Base-by-base conservation (phyloP, 2,888 invertebrate species). In the Apeira syringaria region DNA sequence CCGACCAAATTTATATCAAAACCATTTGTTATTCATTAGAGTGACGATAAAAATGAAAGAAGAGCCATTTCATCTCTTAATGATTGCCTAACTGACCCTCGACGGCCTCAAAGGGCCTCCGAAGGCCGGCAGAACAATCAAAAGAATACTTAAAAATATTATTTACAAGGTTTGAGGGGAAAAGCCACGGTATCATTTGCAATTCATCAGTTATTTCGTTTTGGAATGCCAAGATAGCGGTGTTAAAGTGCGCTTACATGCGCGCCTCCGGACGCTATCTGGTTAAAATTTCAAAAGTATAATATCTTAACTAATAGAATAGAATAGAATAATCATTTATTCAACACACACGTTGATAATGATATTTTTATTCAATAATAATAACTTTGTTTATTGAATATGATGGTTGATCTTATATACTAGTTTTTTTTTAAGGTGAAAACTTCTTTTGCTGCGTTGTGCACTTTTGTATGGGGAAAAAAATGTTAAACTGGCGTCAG, bases 151-250 rank as follows among this genome's bases (percentile, higher is more conserved):
- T 63, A 56, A 63, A 50, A 58, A 59, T 59, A 60, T 61, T 59
- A 64, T 66, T 65, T 61, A 64, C 63, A 61, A 62, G 59, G 57
- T 59, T 61, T 62, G 55, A 60, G 56, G 59, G 22, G 61, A 65
- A 61, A 66, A 58, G 54, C 41, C 49, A 47, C 41, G 59, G 53
- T 59, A 62, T 68, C 70, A 73, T 75, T 74, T 72, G 72, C 75
- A 67, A 77, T 77, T 77, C 78, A 76, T 77, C 68, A 67, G 63
- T 61, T 60, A 65, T 67, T 68, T 61, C 53, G 59, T 60, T 66
- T 64, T 60, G 59, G 55, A 61, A 51, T 60, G 66, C 68, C 65
- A 67, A 68, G 62, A 50, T 37, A 44, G 18, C 40, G 8, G 2
- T 26, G 29, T 39, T 40, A 38, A 12, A 39, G 44, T 12, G 9